phyloP scores from a whole-genome alignment of 1,140 invertebrate species.

The Anastatus disparis region DNA sequence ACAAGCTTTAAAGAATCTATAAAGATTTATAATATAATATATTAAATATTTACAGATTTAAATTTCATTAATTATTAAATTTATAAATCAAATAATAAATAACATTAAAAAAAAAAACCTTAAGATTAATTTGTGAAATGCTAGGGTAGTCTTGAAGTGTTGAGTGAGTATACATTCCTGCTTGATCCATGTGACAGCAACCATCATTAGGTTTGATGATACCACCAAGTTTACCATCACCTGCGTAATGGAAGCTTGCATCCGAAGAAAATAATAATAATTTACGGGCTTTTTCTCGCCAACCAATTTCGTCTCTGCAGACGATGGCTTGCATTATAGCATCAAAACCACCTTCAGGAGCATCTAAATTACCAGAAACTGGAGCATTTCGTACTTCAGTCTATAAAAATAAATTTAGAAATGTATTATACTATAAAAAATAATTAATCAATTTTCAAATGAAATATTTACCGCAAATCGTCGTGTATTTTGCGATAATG shows the following conservation, averaged over 20 bases:
- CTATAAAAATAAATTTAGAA: slow-evolving; percentile 58
- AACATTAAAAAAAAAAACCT: slow-evolving; percentile 57
- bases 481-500: slow-evolving; percentile 82
- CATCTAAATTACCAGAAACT: slow-evolving; percentile 97
- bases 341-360: slow-evolving; percentile 98
- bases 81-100: neutral
- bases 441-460: neutral
- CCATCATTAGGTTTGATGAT: slow-evolving; percentile 95
- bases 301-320: slow-evolving; percentile 87
- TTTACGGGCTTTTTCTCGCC: slow-evolving; percentile 90
- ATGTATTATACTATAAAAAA: neutral
- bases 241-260: slow-evolving; percentile 97
- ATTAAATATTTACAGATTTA: neutral
- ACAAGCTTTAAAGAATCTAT: neutral
- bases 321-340: slow-evolving; percentile 99
- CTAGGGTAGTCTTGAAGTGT: slow-evolving; percentile 95
- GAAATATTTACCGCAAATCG: slow-evolving; percentile 74
- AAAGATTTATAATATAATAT: neutral
- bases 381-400: slow-evolving; percentile 78
- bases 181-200: slow-evolving; percentile 80
- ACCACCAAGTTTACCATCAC: slow-evolving; percentile 88
- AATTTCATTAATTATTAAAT: too few species aligned
- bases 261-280: slow-evolving; percentile 98
- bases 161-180: slow-evolving; percentile 82
- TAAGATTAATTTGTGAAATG: slow-evolving; percentile 91